Evolutionary conservation across 2,797 vertebrate species (phyloP), one percentile per base, ranked within the genome.

Genomic region (Percopsis omiscomaycus): DNA sequence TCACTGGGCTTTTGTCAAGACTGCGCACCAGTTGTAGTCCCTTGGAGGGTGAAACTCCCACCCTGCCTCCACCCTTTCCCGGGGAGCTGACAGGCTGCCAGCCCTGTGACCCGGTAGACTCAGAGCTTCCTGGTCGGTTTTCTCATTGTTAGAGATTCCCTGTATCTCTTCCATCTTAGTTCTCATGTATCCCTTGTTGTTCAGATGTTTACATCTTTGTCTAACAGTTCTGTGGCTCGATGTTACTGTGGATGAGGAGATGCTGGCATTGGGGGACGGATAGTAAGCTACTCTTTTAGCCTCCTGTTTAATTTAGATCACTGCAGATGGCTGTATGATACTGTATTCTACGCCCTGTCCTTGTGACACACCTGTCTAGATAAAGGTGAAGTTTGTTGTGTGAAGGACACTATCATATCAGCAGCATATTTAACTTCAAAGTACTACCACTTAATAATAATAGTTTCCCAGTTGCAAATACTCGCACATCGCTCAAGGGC

Each of bases 171-270:
- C 61, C 49, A 74, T 2, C 65, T 14, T 66, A 67, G 16, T 71
- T 64, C 29, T 74, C 48, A 65, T 71, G 59, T 73, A 59, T 45
- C 62, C 69, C 16, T 73, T 72, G 72, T 77, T 78, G 32, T 58
- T 28, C 28, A 50, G 68, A 60, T 79, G 88, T 91, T 91, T 86
- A 89, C 79, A 16, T 82, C 61, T 79, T 63, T 13, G 42, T 71
- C 63, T 72, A 74, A 60, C 56, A 14, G 37, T 55, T 42, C 44
- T 56, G 29, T 59, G 57, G 48, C 52, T 12, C 11, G 51, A n/a
- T 54, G 29, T 30, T 29, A 22, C 30, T 59, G 16, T 49, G 52
- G 28, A 59, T 48, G 15, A 50, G 45, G 42, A 46, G 30, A 13
- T 46, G 3, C 22, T 13, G n/a, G 32, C 29, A 28, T 30, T 11